phyloP scores from a whole-genome alignment of 2,113 vertebrate genomes.

The Ammospiza nelsoni region DNA sequence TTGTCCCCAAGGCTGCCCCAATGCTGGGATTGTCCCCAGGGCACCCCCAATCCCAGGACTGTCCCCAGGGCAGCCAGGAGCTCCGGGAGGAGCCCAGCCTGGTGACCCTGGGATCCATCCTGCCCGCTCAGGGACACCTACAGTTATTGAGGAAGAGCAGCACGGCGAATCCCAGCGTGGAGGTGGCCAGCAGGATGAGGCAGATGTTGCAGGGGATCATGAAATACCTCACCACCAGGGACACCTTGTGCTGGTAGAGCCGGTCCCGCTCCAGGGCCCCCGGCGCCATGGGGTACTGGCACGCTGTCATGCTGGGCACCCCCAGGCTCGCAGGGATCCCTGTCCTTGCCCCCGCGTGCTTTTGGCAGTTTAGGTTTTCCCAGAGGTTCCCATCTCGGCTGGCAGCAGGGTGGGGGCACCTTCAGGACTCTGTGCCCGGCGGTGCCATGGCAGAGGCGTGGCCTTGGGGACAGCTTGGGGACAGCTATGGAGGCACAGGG shows the following conservation, averaged over 20 bases:
- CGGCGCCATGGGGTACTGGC: constrained; percentile 81
- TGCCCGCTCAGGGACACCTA: constrained; percentile 73
- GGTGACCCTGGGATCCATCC: not conserved
- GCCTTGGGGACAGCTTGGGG: not conserved
- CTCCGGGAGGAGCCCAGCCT: not conserved
- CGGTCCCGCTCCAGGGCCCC: constrained; percentile 81
- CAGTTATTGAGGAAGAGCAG: constrained; percentile 98
- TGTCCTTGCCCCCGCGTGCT: accelerated
- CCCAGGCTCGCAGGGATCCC: not conserved
- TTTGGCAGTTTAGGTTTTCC: not conserved
- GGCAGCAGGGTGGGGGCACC: not conserved
- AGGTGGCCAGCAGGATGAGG: constrained; percentile 93
- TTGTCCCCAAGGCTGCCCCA: too few relatives aligned
- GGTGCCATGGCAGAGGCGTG: not conserved
- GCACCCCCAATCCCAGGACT: not conserved
- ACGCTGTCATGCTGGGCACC: constrained; percentile 83
- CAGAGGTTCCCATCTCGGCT: not conserved
- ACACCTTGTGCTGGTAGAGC: constrained; percentile 91
- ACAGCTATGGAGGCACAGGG: not conserved
- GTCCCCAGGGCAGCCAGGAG: too few relatives aligned
- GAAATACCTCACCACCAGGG: constrained; percentile 93
- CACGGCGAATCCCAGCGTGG: constrained; percentile 90
- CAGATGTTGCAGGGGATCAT: constrained; percentile 99
- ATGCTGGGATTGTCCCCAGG: too few relatives aligned
- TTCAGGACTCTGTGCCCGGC: not conserved